Percentiles rank a stretch among this genome's conserved stretches.
Evolutionary conservation across 2,113 vertebrate genomes (phyloP).

Genomic region (Mobula birostris): DNA sequence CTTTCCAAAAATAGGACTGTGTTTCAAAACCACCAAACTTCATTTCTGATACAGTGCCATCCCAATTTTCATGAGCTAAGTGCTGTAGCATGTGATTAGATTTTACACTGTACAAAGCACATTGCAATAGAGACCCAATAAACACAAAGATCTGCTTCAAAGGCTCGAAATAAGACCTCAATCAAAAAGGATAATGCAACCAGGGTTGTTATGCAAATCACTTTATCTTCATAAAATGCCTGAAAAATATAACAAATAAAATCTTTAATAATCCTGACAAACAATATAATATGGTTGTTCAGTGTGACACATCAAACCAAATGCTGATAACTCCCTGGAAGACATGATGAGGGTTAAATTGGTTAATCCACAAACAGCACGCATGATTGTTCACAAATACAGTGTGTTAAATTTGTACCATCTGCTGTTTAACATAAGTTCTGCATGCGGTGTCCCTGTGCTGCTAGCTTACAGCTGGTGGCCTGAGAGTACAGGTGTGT

Average conservation of each 20-base stretch:
- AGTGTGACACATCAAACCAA: neutral
- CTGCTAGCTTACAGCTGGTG: neutral
- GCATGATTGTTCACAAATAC: no score
- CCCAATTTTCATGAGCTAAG: conserved; percentile 10
- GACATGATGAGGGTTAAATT: neutral
- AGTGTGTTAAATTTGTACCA: neutral
- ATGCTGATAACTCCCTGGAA: neutral
- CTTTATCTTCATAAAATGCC: neutral
- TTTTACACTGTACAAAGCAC: conserved; percentile 11
- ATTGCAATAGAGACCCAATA: conserved; percentile 14
- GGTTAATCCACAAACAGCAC: neutral
- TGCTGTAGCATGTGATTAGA: conserved; percentile 28
- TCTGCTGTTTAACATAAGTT: neutral
- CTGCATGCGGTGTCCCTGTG: neutral
- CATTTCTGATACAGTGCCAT: neutral
- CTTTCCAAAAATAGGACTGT: neutral
- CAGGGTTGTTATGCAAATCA: conserved; percentile 10
- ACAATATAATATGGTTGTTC: neutral
- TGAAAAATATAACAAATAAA: conserved; percentile 1
- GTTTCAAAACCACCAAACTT: neutral
- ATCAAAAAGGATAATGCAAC: neutral
- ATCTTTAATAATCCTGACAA: neutral
- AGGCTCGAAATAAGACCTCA: conserved; percentile 18
- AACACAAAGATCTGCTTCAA: conserved; percentile 26
- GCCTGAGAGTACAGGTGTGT: neutral